phyloP scores from a whole-genome alignment of 2,113 vertebrate species.

The Myocastor coypus region DNA sequence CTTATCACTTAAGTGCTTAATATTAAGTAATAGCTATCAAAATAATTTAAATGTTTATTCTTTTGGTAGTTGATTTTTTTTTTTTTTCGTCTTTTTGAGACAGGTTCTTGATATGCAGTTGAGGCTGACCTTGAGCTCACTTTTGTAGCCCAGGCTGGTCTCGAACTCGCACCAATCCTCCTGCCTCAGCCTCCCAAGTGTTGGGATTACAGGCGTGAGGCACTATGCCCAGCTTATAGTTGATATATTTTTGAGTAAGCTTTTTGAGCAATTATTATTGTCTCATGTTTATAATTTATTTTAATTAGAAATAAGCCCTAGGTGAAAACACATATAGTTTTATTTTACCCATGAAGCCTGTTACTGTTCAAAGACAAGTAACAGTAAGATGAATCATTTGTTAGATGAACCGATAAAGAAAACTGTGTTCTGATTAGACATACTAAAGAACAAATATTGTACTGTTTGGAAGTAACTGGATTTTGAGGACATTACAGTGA shows the following conservation, averaged over 20 bases:
- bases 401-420: not conserved
- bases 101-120: no score
- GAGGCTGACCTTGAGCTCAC: no score
- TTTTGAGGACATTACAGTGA: slow-evolving; percentile 3
- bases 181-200: no score
- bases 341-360: slow-evolving; percentile 18
- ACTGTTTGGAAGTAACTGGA: not conserved
- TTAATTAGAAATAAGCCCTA: slow-evolving; percentile 33
- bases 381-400: slow-evolving; percentile 38
- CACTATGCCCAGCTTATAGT: no score
- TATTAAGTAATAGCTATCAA: not conserved
- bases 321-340: not conserved
- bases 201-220: no score
- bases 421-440: slow-evolving; percentile 10
- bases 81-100: no score
- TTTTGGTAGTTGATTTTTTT: slow-evolving; percentile 2
- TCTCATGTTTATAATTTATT: slow-evolving; percentile 19
- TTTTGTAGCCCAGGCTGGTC: no score
- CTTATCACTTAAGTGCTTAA: not conserved
- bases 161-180: no score
- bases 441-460: slow-evolving; percentile 33
- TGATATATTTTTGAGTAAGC: slow-evolving; percentile 13
- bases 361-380: slow-evolving; percentile 38
- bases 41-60: not conserved
- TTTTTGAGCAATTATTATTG: not conserved